Evolutionary conservation across 2,888 invertebrate genomes (phyloP).

Genomic region (Oscheius sp.): DNA sequence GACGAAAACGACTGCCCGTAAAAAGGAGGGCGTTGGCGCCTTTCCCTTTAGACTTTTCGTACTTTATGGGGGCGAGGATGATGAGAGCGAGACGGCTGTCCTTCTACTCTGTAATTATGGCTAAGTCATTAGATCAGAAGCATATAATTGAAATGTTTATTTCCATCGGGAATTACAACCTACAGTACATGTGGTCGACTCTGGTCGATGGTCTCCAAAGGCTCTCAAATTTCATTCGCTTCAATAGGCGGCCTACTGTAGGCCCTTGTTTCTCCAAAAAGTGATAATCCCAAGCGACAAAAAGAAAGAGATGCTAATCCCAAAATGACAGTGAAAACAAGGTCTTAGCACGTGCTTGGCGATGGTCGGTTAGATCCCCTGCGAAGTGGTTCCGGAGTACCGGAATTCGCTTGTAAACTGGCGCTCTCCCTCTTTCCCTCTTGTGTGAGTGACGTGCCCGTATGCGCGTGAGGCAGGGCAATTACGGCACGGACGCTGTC

Average conservation of each 20-base stretch:
- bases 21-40: conserved; percentile 5
- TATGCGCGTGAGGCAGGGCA: conserved; percentile 26
- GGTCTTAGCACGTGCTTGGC: not conserved
- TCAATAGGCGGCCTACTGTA: too few relatives aligned
- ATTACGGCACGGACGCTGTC: conserved; percentile 18
- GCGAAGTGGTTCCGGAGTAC: too few relatives aligned
- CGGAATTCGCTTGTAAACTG: conserved; percentile 32
- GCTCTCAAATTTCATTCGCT: too few relatives aligned
- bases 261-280: too few relatives aligned
- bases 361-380: not conserved
- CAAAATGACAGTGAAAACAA: conserved; percentile 1
- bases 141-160: not conserved
- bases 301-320: too few relatives aligned
- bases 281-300: too few relatives aligned
- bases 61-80: not conserved
- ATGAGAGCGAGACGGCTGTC: not conserved
- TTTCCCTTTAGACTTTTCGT: not conserved
- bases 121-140: not conserved
- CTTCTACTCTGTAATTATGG: not conserved
- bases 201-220: too few relatives aligned
- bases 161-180: not conserved
- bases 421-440: too few relatives aligned
- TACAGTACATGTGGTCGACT: too few relatives aligned
- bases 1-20: conserved; percentile 12
- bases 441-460: conserved; percentile 14